A percentile compares a stretch with the other conserved stretches of the same genome.
These are phyloP conservation scores for Pyrrhia umbra DNA, from an alignment of 2,888 invertebrate genomes.

Conservation along the genomic window DNA sequence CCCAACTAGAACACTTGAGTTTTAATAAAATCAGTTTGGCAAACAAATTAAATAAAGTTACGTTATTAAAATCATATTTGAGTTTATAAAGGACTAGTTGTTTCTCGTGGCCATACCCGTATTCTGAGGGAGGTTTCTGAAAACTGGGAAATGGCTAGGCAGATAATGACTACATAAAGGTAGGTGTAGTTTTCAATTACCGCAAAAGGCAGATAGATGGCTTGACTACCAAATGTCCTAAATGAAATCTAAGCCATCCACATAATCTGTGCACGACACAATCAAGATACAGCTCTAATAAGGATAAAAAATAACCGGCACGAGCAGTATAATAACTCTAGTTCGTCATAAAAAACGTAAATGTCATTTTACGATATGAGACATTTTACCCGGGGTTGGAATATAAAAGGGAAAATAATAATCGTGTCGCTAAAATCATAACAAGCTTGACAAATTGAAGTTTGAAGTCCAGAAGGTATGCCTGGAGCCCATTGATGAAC, in stretches of 20 bases:
- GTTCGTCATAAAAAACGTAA: conserved; percentile 45
- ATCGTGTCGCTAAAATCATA: conserved; percentile 54
- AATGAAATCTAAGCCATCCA: not conserved
- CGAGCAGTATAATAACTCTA: conserved; percentile 27
- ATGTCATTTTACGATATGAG: conserved; percentile 52
- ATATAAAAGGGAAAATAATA: conserved; percentile 39
- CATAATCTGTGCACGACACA: conserved; percentile 12
- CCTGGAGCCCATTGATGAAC: not conserved
- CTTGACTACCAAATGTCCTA: no score
- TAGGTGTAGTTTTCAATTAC: no score
- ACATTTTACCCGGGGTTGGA: conserved; percentile 20
- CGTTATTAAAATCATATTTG: conserved; percentile 4
- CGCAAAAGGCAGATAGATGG: no score
- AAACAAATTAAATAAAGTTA: conserved; percentile 23
- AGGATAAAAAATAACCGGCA: conserved; percentile 31
- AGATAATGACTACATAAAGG: no score
- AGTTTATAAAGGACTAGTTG: not conserved
- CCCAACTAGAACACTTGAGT: conserved; percentile 4
- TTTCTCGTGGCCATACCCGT: no score
- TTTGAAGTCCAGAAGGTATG: conserved; percentile 11
- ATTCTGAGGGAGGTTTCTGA: no score
- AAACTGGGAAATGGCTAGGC: no score
- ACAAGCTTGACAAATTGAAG: conserved; percentile 30
- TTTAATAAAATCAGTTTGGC: conserved; percentile 5
- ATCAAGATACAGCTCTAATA: conserved; percentile 11